These are phyloP conservation scores for Mylabris sibirica DNA, from an alignment of 2,888 invertebrate genomes.

Conservation along the genomic window DNA sequence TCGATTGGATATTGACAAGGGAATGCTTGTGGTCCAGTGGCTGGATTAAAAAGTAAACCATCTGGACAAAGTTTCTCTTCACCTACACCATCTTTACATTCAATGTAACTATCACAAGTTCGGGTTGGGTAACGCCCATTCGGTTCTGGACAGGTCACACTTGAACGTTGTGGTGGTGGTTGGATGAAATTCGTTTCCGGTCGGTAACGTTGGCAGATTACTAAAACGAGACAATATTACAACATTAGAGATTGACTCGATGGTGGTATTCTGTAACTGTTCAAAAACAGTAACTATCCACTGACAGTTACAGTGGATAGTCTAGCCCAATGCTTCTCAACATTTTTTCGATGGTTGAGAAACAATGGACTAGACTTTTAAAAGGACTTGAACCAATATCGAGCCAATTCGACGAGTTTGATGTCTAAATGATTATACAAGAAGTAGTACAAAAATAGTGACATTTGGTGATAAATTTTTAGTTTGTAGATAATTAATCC, in stretches of 20 bases:
- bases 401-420: too few relatives aligned
- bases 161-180: slow-evolving; percentile 28
- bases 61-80: slow-evolving; percentile 83
- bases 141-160: slow-evolving; percentile 42
- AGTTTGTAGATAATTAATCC: too few relatives aligned
- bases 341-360: too few relatives aligned
- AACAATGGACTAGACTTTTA: too few relatives aligned
- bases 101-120: slow-evolving; percentile 56
- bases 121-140: slow-evolving; percentile 38
- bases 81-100: slow-evolving; percentile 73
- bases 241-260: neutral
- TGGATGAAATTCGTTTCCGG: slow-evolving; percentile 19
- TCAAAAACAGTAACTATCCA: too few relatives aligned
- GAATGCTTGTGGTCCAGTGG: slow-evolving; percentile 70
- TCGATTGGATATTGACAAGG: slow-evolving; percentile 88
- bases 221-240: slow-evolving; percentile 31
- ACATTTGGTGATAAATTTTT: too few relatives aligned
- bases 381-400: too few relatives aligned
- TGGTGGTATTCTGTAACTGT: too few relatives aligned
- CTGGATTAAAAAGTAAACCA: slow-evolving; percentile 80
- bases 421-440: too few relatives aligned
- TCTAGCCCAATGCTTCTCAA: too few relatives aligned
- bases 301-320: too few relatives aligned
- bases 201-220: slow-evolving; percentile 33
- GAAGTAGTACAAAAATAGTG: too few relatives aligned